Percentiles rank a stretch among this genome's conserved stretches.
These are phyloP conservation scores for Pollenia angustigena DNA, from an alignment of 2,888 invertebrate species.

Conservation along the genomic window DNA sequence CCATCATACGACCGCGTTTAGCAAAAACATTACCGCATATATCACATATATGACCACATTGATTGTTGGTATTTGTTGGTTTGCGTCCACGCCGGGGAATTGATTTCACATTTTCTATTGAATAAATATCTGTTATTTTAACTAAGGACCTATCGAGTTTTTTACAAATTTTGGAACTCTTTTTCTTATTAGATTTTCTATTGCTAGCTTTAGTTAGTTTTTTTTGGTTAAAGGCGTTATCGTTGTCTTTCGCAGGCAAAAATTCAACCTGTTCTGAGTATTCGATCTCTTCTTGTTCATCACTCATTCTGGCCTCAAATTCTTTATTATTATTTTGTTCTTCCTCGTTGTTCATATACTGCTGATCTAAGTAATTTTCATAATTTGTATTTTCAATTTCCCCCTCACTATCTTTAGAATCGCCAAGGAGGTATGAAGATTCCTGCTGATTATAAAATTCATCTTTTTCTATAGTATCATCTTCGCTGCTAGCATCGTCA, in stretches of 20 bases:
- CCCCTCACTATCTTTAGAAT: slow-evolving; percentile 22
- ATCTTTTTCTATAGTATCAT: background rate
- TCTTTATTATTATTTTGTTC: slow-evolving; percentile 25
- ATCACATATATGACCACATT: slow-evolving; percentile 80
- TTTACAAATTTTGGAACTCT: slow-evolving; percentile 1
- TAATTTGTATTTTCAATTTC: slow-evolving; percentile 27
- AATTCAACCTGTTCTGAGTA: slow-evolving; percentile 16
- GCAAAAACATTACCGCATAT: slow-evolving; percentile 81
- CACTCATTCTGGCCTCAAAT: background rate
- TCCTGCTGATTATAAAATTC: slow-evolving; percentile 31
- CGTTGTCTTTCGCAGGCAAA: background rate
- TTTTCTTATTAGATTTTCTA: slow-evolving; percentile 42
- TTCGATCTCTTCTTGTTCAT: slow-evolving; percentile 1
- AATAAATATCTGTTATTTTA: background rate
- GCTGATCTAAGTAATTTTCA: slow-evolving; percentile 53
- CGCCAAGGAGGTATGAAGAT: background rate
- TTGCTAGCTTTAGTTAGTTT: background rate
- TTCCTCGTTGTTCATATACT: slow-evolving; percentile 70
- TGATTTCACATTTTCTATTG: slow-evolving; percentile 37
- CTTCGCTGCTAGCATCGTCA: background rate
- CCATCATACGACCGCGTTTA: slow-evolving; percentile 82
- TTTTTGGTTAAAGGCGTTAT: background rate
- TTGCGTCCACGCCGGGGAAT: slow-evolving; percentile 62
- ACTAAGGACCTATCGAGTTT: background rate
- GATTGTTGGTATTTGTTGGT: slow-evolving; percentile 69